A percentile compares a stretch with the other conserved stretches of the same genome.
phyloP scores from a whole-genome alignment of 2,797 vertebrate genomes.

The Furcifer pardalis region DNA sequence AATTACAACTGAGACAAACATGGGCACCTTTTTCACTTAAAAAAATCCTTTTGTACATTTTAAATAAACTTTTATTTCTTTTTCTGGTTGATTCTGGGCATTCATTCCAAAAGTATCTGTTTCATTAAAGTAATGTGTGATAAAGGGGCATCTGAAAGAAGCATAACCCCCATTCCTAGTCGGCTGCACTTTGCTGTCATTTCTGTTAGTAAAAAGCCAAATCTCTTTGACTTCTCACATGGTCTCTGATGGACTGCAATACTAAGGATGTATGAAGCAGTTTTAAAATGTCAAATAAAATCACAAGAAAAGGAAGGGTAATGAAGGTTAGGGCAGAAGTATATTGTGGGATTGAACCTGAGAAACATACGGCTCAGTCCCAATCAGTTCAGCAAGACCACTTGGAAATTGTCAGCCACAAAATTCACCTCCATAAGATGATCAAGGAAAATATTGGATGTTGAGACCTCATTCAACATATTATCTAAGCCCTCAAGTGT shows the following conservation, averaged over 20 bases:
- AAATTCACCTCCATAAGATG: background rate
- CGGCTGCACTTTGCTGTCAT: background rate
- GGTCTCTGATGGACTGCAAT: background rate
- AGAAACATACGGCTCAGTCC: background rate
- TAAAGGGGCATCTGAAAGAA: background rate
- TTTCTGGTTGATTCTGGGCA: too few relatives aligned
- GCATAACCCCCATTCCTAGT: background rate
- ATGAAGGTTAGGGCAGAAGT: too few relatives aligned
- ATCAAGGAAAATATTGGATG: slow-evolving; percentile 18
- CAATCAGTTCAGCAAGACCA: slow-evolving; percentile 12
- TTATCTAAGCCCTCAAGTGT: background rate
- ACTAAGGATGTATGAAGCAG: background rate
- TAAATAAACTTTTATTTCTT: background rate
- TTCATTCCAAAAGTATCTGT: background rate
- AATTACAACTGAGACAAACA: background rate
- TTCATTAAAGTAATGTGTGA: background rate
- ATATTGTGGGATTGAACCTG: too few relatives aligned
- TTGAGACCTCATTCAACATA: background rate
- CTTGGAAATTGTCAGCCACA: background rate
- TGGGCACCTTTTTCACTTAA: background rate
- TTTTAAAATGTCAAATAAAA: background rate
- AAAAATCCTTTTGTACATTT: background rate
- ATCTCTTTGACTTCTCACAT: background rate
- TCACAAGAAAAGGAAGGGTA: background rate
- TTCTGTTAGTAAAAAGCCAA: background rate